phyloP scores from a whole-genome alignment of 35 echinoderm and acorn worm genomes.

The Heliocidaris tuberculata region DNA sequence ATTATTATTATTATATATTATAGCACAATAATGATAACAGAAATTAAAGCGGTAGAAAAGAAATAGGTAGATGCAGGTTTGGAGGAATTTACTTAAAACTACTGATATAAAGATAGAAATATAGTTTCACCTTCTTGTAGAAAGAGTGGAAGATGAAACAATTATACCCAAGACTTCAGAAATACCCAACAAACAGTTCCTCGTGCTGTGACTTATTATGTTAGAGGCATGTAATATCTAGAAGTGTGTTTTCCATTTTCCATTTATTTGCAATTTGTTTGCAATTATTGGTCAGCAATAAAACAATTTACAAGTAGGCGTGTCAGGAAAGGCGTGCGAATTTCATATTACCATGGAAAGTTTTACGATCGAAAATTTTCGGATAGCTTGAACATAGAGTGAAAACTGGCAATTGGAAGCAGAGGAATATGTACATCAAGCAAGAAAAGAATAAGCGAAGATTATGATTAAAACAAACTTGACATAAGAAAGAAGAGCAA shows the following conservation, averaged over 20 bases:
- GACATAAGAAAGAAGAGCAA: background rate
- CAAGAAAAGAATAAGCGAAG: too few relatives aligned
- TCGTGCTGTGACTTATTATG: background rate
- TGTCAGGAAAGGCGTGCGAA: background rate
- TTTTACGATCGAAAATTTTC: background rate
- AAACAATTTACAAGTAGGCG: background rate
- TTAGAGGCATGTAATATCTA: background rate
- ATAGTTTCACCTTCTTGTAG: too few relatives aligned
- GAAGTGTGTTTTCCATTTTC: background rate
- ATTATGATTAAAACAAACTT: background rate
- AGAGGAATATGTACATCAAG: too few relatives aligned
- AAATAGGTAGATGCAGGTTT: too few relatives aligned
- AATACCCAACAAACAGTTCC: too few relatives aligned
- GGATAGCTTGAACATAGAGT: background rate
- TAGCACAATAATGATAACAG: too few relatives aligned
- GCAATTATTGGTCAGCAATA: background rate
- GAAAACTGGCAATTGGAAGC: background rate
- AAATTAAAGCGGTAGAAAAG: too few relatives aligned
- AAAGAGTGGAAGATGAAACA: too few relatives aligned
- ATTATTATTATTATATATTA: too few relatives aligned
- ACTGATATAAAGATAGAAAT: too few relatives aligned
- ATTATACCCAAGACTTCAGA: too few relatives aligned
- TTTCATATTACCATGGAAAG: background rate
- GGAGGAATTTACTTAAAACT: too few relatives aligned
- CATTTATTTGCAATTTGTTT: background rate